phyloP scores from a whole-genome alignment of 2,888 invertebrate species.

The Chaitophorus viminalis region DNA sequence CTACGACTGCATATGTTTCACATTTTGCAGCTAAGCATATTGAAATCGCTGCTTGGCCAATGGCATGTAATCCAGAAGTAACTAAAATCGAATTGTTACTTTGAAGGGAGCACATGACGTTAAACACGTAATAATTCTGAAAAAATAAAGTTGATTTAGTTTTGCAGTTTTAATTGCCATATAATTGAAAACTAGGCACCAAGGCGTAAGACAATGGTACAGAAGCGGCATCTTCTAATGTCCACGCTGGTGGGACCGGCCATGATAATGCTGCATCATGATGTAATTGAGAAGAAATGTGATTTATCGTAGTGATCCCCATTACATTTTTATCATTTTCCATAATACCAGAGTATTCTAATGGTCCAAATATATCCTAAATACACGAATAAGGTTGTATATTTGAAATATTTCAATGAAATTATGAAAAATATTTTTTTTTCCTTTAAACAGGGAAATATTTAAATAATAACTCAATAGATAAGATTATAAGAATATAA shows the following conservation, averaged over 20 bases:
- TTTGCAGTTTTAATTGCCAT: too few species aligned
- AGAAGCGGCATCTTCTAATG: constrained; percentile 74
- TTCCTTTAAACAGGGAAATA: too few species aligned
- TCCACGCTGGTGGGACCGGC: constrained; percentile 72
- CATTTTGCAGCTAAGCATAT: constrained; percentile 2
- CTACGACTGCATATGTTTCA: not conserved
- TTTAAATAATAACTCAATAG: too few species aligned
- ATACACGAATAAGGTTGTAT: not conserved
- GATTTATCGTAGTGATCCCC: constrained; percentile 68
- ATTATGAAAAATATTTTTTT: too few species aligned
- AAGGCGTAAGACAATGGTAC: constrained; percentile 69
- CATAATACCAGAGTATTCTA: constrained; percentile 71
- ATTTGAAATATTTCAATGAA: too few species aligned
- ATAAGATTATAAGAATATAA: too few species aligned
- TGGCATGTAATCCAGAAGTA: constrained; percentile 17
- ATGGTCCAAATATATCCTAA: constrained; percentile 69
- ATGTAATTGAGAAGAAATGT: constrained; percentile 70
- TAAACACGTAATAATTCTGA: constrained; percentile 40
- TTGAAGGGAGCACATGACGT: not conserved
- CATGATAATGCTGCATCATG: constrained; percentile 70
- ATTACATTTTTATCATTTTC: constrained; percentile 68
- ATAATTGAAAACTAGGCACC: not conserved
- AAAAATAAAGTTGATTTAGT: not conserved
- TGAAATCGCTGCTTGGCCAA: constrained; percentile 33
- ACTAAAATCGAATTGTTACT: not conserved